Percentiles rank a stretch among this genome's conserved stretches.
phyloP scores from a whole-genome alignment of 2,113 vertebrate species.

The Arenaria interpres region DNA sequence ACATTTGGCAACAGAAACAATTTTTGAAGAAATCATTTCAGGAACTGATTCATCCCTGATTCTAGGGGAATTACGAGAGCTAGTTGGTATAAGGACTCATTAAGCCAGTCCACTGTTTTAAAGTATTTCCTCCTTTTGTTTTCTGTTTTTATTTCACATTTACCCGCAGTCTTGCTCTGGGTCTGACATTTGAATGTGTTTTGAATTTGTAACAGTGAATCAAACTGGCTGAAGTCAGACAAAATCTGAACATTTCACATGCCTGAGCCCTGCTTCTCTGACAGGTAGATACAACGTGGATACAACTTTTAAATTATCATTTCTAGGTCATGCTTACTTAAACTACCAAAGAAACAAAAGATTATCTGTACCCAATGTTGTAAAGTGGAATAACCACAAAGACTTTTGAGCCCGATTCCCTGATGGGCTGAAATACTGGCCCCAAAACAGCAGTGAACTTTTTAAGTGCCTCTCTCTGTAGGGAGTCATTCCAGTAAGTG shows the following conservation, averaged over 20 bases:
- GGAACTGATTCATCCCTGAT: slow-evolving; percentile 47
- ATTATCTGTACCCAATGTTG: slow-evolving; percentile 3
- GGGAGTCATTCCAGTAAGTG: not conserved
- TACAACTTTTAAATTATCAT: slow-evolving; percentile 56
- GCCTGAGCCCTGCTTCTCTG: slow-evolving; percentile 5
- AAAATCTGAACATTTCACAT: slow-evolving; percentile 7
- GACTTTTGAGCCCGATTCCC: not conserved
- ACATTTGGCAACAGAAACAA: slow-evolving; percentile 10
- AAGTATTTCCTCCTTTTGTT: slow-evolving; percentile 8
- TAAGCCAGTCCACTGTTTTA: not conserved
- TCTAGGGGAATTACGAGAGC: not conserved
- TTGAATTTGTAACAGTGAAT: slow-evolving; percentile 21
- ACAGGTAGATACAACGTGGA: not conserved
- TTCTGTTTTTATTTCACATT: slow-evolving; percentile 4
- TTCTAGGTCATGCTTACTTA: slow-evolving; percentile 45
- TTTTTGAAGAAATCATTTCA: slow-evolving; percentile 31
- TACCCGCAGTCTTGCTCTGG: not conserved
- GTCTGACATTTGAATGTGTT: not conserved
- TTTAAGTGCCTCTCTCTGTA: not conserved
- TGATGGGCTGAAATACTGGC: not conserved
- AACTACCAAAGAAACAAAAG: slow-evolving; percentile 55
- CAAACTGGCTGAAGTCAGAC: not conserved
- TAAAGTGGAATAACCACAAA: slow-evolving; percentile 33
- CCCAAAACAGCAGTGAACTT: slow-evolving; percentile 3
- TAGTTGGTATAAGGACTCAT: not conserved